Conservation (phyloP, 2,113 vertebrate genomes). For the Poeciliopsis retropinna region DNA sequence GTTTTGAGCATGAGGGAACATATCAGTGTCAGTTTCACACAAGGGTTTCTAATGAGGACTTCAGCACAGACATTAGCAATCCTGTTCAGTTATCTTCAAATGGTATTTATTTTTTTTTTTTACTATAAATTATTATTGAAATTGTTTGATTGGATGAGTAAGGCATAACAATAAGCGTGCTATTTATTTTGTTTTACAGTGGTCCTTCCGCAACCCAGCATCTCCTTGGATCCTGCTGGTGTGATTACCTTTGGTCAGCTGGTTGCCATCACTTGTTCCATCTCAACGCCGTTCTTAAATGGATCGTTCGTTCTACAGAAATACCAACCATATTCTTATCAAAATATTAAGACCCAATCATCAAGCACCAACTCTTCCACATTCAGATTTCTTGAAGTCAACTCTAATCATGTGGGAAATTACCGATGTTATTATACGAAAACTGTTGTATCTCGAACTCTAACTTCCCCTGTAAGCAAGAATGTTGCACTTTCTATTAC, state of each 20-base stretch:
- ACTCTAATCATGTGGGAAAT: background rate
- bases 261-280: too few species aligned
- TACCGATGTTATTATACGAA: background rate
- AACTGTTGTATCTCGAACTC: background rate
- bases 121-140: too few species aligned
- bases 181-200: background rate
- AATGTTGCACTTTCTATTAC: background rate
- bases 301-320: too few species aligned
- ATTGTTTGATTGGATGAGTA: too few species aligned
- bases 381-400: constrained; percentile 1
- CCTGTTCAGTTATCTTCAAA: background rate
- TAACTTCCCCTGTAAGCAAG: background rate
- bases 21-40: constrained; percentile 30
- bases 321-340: too few species aligned
- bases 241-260: background rate
- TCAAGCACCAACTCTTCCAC: background rate
- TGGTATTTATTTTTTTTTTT: too few species aligned
- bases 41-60: background rate
- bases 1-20: background rate
- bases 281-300: too few species aligned
- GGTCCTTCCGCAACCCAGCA: background rate
- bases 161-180: too few species aligned
- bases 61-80: background rate
- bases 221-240: background rate
- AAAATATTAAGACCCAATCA: too few species aligned